Conservation (phyloP, 2,888 invertebrate genomes). For the Steromphala cineraria region DNA sequence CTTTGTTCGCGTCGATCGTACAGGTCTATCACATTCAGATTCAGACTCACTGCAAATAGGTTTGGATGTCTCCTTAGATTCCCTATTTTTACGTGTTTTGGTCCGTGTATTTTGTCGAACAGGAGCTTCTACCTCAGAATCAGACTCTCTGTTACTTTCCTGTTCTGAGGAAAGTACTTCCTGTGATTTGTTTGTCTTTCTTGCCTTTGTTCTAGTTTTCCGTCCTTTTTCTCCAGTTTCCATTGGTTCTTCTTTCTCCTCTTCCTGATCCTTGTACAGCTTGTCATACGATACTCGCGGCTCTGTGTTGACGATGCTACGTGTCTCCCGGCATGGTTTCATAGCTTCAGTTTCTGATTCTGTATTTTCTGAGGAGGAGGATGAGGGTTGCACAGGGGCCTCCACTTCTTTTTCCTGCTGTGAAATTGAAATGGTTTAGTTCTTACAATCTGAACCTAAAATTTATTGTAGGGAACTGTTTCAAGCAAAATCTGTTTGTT, state of each 20-base stretch:
- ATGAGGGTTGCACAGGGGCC: conserved; percentile 33
- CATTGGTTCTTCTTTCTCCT: neutral
- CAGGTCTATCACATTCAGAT: conserved; percentile 2
- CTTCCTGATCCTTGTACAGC: conserved; percentile 2
- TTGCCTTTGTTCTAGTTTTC: conserved; percentile 35
- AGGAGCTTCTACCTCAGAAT: conserved; percentile 18
- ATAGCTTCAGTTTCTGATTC: neutral
- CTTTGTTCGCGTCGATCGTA: conserved; percentile 28
- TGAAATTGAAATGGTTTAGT: no score
- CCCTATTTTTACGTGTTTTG: neutral
- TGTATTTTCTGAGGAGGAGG: neutral
- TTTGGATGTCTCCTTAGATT: neutral
- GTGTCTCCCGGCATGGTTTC: neutral
- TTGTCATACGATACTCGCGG: neutral
- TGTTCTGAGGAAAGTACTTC: conserved; percentile 1
- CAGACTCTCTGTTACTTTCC: conserved; percentile 28
- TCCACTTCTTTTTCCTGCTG: conserved; percentile 39
- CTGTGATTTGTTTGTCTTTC: conserved; percentile 20
- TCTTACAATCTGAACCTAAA: no score
- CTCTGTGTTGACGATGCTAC: neutral
- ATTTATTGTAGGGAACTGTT: no score
- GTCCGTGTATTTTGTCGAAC: neutral
- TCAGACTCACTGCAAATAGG: conserved; percentile 2
- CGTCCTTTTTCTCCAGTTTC: neutral
- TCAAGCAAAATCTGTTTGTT: no score